phyloP scores from a whole-genome alignment of 2,797 vertebrate species.

The Trematomus bernacchii region DNA sequence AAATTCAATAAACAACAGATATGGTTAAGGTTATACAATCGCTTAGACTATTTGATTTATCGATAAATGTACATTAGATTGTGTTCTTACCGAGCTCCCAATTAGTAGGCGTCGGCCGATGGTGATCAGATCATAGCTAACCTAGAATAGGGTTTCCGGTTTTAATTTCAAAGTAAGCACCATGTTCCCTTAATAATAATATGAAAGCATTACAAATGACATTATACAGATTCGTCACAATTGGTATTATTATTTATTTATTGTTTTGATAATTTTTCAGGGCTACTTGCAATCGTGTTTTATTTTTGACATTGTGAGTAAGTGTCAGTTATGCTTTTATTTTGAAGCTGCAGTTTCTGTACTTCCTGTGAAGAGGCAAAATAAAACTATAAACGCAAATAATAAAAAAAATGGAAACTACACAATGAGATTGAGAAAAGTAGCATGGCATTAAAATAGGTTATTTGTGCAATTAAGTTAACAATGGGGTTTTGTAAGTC shows the following conservation, averaged over 20 bases:
- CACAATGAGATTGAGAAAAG: too few species aligned
- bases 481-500: too few species aligned
- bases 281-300: neutral
- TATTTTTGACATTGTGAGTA: neutral
- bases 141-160: slow-evolving; percentile 21
- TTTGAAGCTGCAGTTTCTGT: slow-evolving; percentile 17
- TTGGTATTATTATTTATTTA: fast-evolving
- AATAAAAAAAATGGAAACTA: too few species aligned
- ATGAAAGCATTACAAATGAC: fast-evolving
- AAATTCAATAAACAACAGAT: neutral
- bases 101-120: slow-evolving; percentile 70
- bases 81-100: slow-evolving; percentile 61
- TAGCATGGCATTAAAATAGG: too few species aligned
- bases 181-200: neutral
- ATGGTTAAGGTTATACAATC: fast-evolving
- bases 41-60: neutral
- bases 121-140: neutral
- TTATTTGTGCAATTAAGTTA: too few species aligned
- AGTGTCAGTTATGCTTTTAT: slow-evolving; percentile 42
- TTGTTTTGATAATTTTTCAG: neutral
- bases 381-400: too few species aligned
- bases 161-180: slow-evolving; percentile 13
- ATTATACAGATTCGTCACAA: fast-evolving
- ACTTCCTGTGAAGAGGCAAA: slow-evolving; percentile 13
- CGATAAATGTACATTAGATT: neutral